Evolutionary conservation across 2,113 vertebrate species (phyloP).

Genomic region (Myrmophylax atrothorax): DNA sequence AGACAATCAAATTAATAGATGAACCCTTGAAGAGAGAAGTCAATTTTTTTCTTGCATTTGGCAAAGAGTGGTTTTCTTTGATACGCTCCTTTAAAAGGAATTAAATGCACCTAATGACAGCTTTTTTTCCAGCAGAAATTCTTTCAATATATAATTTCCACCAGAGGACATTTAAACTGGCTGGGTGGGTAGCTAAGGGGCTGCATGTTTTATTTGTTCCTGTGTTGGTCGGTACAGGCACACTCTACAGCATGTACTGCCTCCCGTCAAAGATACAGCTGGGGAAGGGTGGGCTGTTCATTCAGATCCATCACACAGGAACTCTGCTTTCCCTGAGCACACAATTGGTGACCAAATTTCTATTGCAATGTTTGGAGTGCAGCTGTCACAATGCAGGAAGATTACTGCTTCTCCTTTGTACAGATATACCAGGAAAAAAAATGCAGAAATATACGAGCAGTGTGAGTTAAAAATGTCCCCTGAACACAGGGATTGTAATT

Average conservation of each 20-base stretch:
- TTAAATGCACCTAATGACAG: neutral
- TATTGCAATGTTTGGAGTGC: neutral
- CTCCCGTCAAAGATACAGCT: neutral
- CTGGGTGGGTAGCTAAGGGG: neutral
- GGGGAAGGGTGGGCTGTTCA: neutral
- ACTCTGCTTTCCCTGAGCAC: neutral
- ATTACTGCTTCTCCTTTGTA: neutral
- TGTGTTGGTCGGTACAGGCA: constrained; percentile 4
- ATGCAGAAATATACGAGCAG: neutral
- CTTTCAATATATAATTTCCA: neutral
- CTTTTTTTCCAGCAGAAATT: neutral
- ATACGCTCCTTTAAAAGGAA: neutral
- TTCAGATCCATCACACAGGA: constrained; percentile 11
- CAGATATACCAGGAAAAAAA: neutral
- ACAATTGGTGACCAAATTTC: neutral
- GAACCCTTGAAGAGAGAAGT: constrained; percentile 49
- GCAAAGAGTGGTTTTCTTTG: neutral
- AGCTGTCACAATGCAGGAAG: neutral
- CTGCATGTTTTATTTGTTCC: neutral
- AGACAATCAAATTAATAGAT: constrained; percentile 50
- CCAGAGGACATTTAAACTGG: neutral
- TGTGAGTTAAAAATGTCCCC: neutral
- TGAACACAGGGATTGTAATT: neutral
- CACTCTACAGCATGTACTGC: neutral
- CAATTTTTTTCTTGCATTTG: constrained; percentile 29